Evolutionary conservation across 2,113 vertebrate species (phyloP).

Genomic region (Dinomys branickii): DNA sequence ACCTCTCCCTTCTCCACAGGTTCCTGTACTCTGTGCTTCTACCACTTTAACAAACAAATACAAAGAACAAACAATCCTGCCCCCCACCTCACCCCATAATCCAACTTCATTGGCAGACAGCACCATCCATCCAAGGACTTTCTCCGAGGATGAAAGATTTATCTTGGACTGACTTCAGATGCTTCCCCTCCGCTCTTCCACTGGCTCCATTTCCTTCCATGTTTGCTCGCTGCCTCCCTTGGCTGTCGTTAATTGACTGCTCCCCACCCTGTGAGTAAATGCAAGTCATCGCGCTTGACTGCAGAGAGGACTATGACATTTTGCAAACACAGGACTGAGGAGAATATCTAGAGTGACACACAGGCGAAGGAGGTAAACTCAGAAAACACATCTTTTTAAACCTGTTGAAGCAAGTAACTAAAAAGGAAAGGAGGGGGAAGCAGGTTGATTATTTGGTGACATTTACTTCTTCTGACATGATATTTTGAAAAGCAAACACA

Average conservation of each 20-base stretch:
- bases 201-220: slow-evolving; percentile 25
- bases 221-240: slow-evolving; percentile 57
- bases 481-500: slow-evolving; percentile 68
- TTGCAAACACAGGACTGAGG: neutral
- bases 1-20: neutral
- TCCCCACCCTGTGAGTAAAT: slow-evolving; percentile 20
- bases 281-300: neutral
- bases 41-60: slow-evolving; percentile 41
- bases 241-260: slow-evolving; percentile 62
- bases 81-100: neutral
- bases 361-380: neutral
- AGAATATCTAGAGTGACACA: neutral
- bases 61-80: neutral
- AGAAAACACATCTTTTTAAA: neutral
- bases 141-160: slow-evolving; percentile 56
- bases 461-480: slow-evolving; percentile 47
- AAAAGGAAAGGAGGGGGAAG: neutral
- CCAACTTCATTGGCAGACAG: slow-evolving; percentile 10
- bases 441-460: slow-evolving; percentile 41
- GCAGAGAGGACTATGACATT: slow-evolving; percentile 26
- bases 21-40: neutral
- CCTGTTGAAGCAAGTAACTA: slow-evolving; percentile 42
- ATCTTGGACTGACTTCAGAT: slow-evolving; percentile 56
- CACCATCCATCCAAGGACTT: neutral
- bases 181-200: neutral